Conservation (phyloP, 2,113 vertebrate species). For the Ia io region DNA sequence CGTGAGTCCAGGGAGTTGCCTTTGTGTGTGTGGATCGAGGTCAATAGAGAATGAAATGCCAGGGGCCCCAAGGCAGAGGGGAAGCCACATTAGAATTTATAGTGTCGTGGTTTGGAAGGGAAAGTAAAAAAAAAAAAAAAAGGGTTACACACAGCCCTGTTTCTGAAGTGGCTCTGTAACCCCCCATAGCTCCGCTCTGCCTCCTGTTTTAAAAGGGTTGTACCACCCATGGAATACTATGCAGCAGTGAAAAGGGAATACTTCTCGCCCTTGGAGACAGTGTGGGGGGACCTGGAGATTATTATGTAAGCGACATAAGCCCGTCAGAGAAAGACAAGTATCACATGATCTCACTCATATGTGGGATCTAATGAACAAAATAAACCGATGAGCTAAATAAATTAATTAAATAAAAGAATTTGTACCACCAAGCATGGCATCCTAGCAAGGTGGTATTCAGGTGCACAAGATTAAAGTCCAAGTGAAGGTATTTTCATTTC, state of each 20-base stretch:
- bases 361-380: no score
- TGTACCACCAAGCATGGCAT: no score
- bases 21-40: neutral
- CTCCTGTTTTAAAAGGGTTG: neutral
- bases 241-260: no score
- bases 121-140: no score
- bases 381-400: no score
- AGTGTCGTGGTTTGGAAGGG: neutral
- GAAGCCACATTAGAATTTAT: neutral
- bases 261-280: no score
- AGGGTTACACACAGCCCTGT: neutral
- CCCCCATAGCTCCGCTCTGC: neutral
- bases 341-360: no score
- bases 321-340: no score
- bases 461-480: conserved; percentile 68
- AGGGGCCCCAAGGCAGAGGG: neutral
- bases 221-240: no score
- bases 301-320: no score
- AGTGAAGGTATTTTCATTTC: neutral
- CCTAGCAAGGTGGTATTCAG: neutral
- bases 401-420: no score
- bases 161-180: neutral
- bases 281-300: no score
- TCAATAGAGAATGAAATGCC: neutral
- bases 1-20: neutral